phyloP scores from a whole-genome alignment of 2,888 invertebrate genomes.

The Nomada fucata region DNA sequence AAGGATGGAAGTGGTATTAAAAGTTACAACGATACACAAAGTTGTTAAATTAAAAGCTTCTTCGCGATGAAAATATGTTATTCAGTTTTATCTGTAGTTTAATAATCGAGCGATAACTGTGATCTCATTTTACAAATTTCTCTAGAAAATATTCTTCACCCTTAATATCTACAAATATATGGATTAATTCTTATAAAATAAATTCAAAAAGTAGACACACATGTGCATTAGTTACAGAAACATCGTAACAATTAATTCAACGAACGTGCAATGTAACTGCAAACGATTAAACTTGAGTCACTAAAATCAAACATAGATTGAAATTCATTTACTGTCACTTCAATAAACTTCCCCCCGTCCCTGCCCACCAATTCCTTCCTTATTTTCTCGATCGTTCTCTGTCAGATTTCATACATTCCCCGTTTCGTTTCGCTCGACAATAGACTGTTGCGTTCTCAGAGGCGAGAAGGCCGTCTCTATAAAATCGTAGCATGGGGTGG shows the following conservation, averaged over 20 bases:
- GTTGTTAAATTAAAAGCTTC: too few relatives aligned
- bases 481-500: conserved; percentile 60
- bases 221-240: too few relatives aligned
- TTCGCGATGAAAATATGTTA: too few relatives aligned
- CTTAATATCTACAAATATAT: too few relatives aligned
- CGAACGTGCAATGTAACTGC: not conserved
- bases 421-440: conserved; percentile 25
- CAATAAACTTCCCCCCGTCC: conserved; percentile 23
- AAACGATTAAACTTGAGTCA: not conserved
- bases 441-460: conserved; percentile 47
- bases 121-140: too few relatives aligned
- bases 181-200: too few relatives aligned
- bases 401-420: conserved; percentile 14
- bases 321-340: conserved; percentile 4
- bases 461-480: conserved; percentile 62
- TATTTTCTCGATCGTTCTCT: conserved; percentile 20
- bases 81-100: too few relatives aligned
- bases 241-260: not conserved
- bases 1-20: too few relatives aligned
- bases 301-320: not conserved
- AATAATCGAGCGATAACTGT: too few relatives aligned
- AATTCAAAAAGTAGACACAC: too few relatives aligned
- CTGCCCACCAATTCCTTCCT: conserved; percentile 20
- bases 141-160: too few relatives aligned
- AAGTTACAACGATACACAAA: too few relatives aligned